These are phyloP conservation scores for Oostethus manadensis DNA, from an alignment of 2,113 vertebrate species.

Conservation along the genomic window DNA sequence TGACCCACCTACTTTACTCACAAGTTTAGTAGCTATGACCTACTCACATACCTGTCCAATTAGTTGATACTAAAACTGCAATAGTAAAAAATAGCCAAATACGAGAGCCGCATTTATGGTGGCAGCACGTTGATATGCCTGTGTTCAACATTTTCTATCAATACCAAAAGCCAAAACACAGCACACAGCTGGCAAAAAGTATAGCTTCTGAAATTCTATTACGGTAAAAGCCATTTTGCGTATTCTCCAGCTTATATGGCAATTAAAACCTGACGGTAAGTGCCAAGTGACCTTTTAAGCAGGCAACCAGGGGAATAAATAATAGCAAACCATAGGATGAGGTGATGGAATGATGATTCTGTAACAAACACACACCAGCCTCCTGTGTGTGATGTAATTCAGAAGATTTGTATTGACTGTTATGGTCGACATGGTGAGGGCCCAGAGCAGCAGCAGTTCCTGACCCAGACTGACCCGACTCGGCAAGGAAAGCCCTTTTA, in stretches of 20 bases:
- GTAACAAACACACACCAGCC: constrained; percentile 34
- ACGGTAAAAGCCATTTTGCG: constrained; percentile 68
- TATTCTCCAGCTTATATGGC: constrained; percentile 68
- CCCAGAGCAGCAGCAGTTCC: constrained; percentile 31
- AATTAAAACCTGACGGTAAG: constrained; percentile 70
- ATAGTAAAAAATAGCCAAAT: constrained; percentile 29
- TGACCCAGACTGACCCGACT: constrained; percentile 36
- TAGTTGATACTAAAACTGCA: constrained; percentile 34
- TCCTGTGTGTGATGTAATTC: constrained; percentile 27
- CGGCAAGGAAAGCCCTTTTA: constrained; percentile 50
- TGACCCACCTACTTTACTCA: not conserved
- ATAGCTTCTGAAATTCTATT: constrained; percentile 67
- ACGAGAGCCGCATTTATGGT: constrained; percentile 26
- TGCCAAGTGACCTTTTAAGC: constrained; percentile 66
- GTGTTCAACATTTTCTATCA: constrained; percentile 64
- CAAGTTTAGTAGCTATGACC: constrained; percentile 25
- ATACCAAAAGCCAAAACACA: constrained; percentile 60
- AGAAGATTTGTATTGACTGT: constrained; percentile 31
- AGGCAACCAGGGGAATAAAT: constrained; percentile 52
- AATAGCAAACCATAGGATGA: constrained; percentile 51
- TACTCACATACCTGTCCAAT: constrained; percentile 21
- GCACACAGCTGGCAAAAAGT: constrained; percentile 73
- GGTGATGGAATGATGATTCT: constrained; percentile 29
- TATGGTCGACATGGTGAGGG: constrained; percentile 16
- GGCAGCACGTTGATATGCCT: constrained; percentile 53